phyloP scores from a whole-genome alignment of 1,140 invertebrate genomes.

The Drosophila subobscura region DNA sequence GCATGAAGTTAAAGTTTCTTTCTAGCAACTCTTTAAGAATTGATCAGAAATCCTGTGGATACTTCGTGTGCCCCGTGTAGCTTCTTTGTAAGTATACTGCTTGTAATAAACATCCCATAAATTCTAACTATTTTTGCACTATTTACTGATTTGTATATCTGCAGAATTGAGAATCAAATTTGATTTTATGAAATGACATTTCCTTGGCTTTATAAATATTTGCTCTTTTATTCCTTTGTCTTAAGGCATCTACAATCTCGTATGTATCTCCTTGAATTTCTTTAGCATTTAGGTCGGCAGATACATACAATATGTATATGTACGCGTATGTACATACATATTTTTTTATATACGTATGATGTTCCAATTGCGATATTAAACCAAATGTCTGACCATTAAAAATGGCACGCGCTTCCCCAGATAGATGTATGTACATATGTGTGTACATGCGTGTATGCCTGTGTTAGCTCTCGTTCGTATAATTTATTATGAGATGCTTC shows the following conservation, averaged over 20 bases:
- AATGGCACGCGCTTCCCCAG: conserved; percentile 29
- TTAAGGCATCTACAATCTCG: too few species aligned
- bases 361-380: conserved; percentile 40
- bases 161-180: too few species aligned
- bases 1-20: not conserved
- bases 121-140: too few species aligned
- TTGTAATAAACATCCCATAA: too few species aligned
- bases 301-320: conserved; percentile 22
- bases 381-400: conserved; percentile 52
- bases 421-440: not conserved
- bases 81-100: too few species aligned
- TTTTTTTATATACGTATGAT: conserved; percentile 25
- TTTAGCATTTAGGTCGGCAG: conserved; percentile 2
- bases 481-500: conserved; percentile 57
- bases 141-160: too few species aligned
- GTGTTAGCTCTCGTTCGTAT: not conserved
- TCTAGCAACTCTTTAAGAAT: not conserved
- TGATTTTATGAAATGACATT: too few species aligned
- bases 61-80: too few species aligned
- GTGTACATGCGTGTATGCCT: not conserved
- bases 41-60: too few species aligned
- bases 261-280: not conserved
- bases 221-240: too few species aligned
- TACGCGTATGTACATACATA: conserved; percentile 5
- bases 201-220: too few species aligned